Conservation (phyloP, 2,113 vertebrate genomes). For the Apistogramma diplotaenia region DNA sequence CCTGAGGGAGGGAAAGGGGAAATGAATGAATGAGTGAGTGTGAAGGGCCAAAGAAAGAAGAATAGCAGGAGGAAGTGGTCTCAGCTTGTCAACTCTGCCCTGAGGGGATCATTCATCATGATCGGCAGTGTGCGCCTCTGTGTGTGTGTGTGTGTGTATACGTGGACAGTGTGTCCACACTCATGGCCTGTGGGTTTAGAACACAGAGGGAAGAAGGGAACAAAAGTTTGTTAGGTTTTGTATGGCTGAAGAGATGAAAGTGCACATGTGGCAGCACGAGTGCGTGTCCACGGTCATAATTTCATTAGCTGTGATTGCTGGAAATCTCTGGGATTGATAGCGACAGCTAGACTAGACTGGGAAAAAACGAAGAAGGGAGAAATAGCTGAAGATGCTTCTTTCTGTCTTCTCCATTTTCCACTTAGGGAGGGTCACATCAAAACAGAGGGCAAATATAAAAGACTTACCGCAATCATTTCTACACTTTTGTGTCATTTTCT, state of each 20-base stretch:
- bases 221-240: conserved; percentile 19
- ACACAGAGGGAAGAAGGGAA: conserved; percentile 3
- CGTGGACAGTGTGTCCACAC: conserved; percentile 19
- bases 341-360: not conserved
- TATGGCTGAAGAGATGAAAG: conserved; percentile 24
- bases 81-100: conserved; percentile 60
- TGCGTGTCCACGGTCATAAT: not conserved
- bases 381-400: conserved; percentile 6
- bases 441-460: conserved; percentile 32
- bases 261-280: not conserved
- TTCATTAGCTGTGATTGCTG: conserved; percentile 17
- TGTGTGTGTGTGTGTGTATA: conserved; percentile 42
- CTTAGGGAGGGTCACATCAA: not conserved
- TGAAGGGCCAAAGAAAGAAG: conserved; percentile 68
- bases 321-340: conserved; percentile 30
- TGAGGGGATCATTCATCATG: conserved; percentile 72
- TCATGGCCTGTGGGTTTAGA: conserved; percentile 33
- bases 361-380: not conserved
- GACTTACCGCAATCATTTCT: not conserved
- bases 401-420: conserved; percentile 5
- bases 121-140: conserved; percentile 39
- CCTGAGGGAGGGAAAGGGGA: conserved; percentile 49
- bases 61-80: conserved; percentile 73
- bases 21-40: conserved; percentile 68
- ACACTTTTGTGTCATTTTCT: conserved; percentile 39